Evolutionary conservation across 2,797 vertebrate genomes (phyloP).

Genomic region (Lithobates sylvaticus): DNA sequence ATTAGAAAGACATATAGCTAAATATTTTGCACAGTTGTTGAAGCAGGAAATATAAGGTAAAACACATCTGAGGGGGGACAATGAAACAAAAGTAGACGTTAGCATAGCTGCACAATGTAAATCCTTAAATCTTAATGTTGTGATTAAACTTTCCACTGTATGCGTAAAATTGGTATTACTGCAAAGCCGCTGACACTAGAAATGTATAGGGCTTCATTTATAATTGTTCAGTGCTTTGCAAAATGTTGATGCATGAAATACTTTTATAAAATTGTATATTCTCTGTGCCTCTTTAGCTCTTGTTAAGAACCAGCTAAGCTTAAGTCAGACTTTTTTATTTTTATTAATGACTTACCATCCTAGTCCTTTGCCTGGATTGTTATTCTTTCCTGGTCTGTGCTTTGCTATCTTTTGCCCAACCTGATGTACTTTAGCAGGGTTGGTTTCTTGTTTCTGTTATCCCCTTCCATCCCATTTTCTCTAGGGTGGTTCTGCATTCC

Average conservation of each 20-base stretch:
- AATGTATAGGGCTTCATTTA: background rate
- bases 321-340: background rate
- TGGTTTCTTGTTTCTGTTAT: too few species aligned
- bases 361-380: background rate
- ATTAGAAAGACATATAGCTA: slow-evolving; percentile 9
- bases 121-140: background rate
- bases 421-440: too few species aligned
- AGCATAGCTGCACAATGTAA: background rate
- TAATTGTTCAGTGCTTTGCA: background rate
- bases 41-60: background rate
- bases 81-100: background rate
- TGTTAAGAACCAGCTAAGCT: background rate
- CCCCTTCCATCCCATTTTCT: too few species aligned
- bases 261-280: background rate
- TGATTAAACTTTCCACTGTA: slow-evolving; percentile 1
- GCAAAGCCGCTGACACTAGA: background rate
- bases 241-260: slow-evolving; percentile 2
- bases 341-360: background rate
- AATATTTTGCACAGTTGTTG: background rate
- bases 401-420: too few species aligned
- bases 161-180: background rate
- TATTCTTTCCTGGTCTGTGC: background rate
- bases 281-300: background rate
- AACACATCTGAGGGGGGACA: background rate
- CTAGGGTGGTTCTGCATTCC: too few species aligned